Base-by-base conservation (phyloP, 2,797 vertebrate genomes). In the Hozukius guyotensis region DNA sequence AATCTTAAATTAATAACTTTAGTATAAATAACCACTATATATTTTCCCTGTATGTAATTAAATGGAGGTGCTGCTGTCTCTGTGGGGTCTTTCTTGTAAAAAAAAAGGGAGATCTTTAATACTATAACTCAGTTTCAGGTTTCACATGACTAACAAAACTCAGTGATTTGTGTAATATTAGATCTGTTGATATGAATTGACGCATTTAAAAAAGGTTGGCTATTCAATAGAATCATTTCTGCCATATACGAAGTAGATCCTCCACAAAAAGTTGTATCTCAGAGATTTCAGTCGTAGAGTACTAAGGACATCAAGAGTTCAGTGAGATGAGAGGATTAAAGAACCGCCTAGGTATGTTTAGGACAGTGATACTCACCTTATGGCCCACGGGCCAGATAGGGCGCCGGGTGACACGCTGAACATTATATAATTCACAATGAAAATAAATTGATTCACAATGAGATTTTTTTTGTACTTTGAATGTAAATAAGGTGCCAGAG, bases 241-340 rank as follows among this genome's bases (percentile, higher is more conserved):
- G 36, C 31, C 20, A 55, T n/a, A 66, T 29, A 60, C 52, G 25
- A 81, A 81, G 22, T 65, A 70, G 29, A 84, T 86, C 73, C 80
- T 70, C 6, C 20, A 69, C 55, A 80, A 77, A 78, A 72, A 57
- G 60, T 76, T 78, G 59, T 75, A 87, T 87, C 84, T 80, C 34
- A 63, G 32, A 78, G 52, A 60, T 62, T 77, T 82, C 56, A 34
- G 64, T 62, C 11, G 6, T 60, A 55, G 72, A 75, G 53, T 73
- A 63, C 42, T 66, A 49, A 84, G 62, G 76, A 79, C 70, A 69
- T 72, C 46, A 62, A 73, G 65, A 77, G 73, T 66, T 87, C 75
- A 73, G 57, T 55, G 62, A 85, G 70, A 91, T 75, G 75, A 82
- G 79, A 71, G 62, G 78, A 89, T 86, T 70, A 82, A 36, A 79